phyloP scores from a whole-genome alignment of 1,140 invertebrate genomes.

The Drosophila funebris region DNA sequence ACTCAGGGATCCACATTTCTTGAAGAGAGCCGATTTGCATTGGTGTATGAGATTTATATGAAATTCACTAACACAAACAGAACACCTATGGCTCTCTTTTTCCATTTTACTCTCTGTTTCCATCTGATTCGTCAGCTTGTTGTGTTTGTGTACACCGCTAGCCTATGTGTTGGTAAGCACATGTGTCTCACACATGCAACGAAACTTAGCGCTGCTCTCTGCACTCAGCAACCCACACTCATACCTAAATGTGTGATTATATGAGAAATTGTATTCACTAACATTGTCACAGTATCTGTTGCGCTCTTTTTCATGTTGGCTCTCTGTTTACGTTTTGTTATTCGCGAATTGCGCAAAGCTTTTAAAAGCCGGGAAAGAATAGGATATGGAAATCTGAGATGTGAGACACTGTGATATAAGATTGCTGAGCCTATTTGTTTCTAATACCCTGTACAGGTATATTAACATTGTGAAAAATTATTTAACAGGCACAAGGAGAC shows the following conservation, averaged over 20 bases:
- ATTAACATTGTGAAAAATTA: too few species aligned
- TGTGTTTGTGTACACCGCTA: too few species aligned
- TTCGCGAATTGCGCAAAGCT: not conserved
- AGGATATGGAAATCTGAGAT: not conserved
- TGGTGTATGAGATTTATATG: not conserved
- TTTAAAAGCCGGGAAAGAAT: not conserved
- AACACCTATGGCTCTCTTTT: not conserved
- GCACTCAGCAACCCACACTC: not conserved
- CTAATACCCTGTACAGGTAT: too few species aligned
- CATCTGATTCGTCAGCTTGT: too few species aligned
- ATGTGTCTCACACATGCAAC: not conserved
- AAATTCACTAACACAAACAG: not conserved
- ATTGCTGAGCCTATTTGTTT: too few species aligned
- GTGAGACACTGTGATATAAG: too few species aligned
- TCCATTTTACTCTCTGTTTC: not conserved
- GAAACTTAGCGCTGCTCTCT: not conserved
- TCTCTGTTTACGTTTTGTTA: constrained; percentile 16
- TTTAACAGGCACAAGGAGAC: too few species aligned
- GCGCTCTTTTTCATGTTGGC: not conserved
- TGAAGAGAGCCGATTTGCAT: constrained; percentile 6
- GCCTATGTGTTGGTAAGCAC: not conserved
- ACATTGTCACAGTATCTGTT: too few species aligned
- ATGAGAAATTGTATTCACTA: too few species aligned
- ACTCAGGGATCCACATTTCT: not conserved
- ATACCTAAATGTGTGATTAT: too few species aligned